phyloP scores from a whole-genome alignment of 1,140 invertebrate genomes.

The Ctenoplectra terminalis region DNA sequence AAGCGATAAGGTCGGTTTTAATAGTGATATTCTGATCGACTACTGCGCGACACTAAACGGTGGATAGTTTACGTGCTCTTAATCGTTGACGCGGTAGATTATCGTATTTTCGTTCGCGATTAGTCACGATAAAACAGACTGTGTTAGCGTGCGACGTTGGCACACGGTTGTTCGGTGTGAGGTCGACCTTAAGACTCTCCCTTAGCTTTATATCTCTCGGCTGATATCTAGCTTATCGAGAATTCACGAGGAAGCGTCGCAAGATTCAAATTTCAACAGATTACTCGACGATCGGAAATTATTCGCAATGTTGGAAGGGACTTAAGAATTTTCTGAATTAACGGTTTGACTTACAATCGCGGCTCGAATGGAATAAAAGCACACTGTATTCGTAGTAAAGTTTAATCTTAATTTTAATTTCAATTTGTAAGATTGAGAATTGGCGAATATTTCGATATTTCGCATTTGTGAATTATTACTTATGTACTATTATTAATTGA shows the following conservation, averaged over 20 bases:
- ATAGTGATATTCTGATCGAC: background rate
- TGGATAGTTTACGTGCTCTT: background rate
- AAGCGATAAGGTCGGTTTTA: background rate
- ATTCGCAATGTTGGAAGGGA: no score
- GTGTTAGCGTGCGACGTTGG: background rate
- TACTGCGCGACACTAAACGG: background rate
- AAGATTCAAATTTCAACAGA: no score
- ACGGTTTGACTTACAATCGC: no score
- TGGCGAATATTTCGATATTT: no score
- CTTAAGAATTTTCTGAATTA: no score
- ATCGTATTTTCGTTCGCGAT: conserved; percentile 13
- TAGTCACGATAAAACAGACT: background rate
- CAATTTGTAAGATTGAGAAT: no score
- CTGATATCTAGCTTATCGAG: background rate
- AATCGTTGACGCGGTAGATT: background rate
- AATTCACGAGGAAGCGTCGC: background rate
- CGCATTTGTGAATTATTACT: no score
- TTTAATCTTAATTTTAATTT: no score
- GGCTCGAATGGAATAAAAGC: no score
- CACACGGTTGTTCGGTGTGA: background rate
- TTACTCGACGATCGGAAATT: no score
- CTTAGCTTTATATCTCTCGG: background rate
- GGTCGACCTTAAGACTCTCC: background rate
- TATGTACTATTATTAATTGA: no score
- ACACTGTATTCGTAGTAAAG: no score